A percentile compares a stretch with the other conserved stretches of the same genome.
Conservation (phyloP, 2,888 invertebrate species). For the Ornithoptera priamus region DNA sequence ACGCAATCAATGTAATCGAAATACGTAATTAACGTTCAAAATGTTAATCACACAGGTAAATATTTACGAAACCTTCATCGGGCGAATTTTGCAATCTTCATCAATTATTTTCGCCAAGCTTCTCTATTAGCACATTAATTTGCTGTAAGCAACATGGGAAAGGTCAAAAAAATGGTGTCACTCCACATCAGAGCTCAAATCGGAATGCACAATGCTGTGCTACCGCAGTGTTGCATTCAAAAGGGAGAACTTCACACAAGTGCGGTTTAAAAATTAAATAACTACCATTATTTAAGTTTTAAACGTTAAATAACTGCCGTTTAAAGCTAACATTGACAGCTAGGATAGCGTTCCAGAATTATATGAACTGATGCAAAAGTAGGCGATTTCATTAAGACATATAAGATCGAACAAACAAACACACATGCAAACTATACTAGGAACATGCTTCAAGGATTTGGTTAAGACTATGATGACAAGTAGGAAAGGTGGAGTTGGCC, state of each 20-base stretch:
- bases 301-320: too few relatives aligned
- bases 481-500: constrained; percentile 10
- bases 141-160: constrained; percentile 27
- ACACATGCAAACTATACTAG: constrained; percentile 44
- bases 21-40: neutral
- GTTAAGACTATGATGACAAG: constrained; percentile 43
- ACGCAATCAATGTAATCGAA: neutral
- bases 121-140: constrained; percentile 23
- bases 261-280: constrained; percentile 45
- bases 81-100: neutral
- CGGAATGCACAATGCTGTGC: constrained; percentile 79
- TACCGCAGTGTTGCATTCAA: constrained; percentile 45
- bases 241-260: constrained; percentile 68
- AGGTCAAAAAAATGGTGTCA: constrained; percentile 17
- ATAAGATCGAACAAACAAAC: constrained; percentile 43
- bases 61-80: neutral
- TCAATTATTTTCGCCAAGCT: constrained; percentile 24
- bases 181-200: constrained; percentile 49
- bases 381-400: neutral
- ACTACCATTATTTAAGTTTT: too few relatives aligned
- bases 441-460: constrained; percentile 47
- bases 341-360: neutral
- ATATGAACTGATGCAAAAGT: neutral
- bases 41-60: neutral
- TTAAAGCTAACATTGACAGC: neutral